Percentiles rank a stretch among this genome's conserved stretches.
These are phyloP conservation scores for Belgica antarctica DNA, from an alignment of 2,888 invertebrate species.

Conservation along the genomic window DNA sequence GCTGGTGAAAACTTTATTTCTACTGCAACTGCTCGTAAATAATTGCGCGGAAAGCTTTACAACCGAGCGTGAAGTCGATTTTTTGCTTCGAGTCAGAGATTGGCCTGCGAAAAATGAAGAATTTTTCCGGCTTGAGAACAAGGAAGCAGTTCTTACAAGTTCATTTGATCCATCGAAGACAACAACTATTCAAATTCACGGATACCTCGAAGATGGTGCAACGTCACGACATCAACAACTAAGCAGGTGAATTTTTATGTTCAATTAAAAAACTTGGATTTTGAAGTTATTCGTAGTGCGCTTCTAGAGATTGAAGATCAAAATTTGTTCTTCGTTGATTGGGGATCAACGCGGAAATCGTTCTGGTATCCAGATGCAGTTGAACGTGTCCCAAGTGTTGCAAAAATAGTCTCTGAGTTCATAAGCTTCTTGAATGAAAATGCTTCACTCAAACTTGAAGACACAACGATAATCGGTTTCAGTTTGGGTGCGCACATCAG, in stretches of 20 bases:
- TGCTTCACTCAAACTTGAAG: background rate
- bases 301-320: background rate
- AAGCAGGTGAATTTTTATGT: background rate
- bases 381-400: background rate
- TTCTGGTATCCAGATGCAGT: background rate
- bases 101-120: background rate
- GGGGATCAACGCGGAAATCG: background rate
- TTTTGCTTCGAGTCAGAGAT: background rate
- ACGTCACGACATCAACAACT: background rate
- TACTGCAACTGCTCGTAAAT: background rate
- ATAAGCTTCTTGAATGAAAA: background rate
- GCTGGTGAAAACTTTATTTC: too few species aligned
- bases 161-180: background rate
- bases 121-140: background rate
- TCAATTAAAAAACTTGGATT: background rate
- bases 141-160: background rate
- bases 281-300: background rate
- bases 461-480: background rate
- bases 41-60: background rate
- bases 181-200: background rate
- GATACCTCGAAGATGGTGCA: background rate
- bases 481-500: conserved; percentile 9
- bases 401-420: background rate
- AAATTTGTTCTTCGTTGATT: background rate
- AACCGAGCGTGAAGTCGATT: background rate